phyloP scores from a whole-genome alignment of 2,113 vertebrate species.

The Pollachius pollachius region DNA sequence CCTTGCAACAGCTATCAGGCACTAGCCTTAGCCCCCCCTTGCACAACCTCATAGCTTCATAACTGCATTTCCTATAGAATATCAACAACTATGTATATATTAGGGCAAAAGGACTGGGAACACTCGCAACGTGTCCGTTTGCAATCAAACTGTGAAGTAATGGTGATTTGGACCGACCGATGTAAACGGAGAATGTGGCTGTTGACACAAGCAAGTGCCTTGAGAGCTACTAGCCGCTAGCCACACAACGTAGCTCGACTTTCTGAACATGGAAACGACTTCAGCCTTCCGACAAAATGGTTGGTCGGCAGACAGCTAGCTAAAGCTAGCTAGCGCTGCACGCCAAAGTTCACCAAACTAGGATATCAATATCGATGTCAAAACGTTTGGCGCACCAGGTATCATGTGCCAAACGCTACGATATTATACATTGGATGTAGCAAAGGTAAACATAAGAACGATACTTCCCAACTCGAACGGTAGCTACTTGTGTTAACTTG shows the following conservation, averaged over 20 bases:
- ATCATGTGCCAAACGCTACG: neutral
- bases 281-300: slow-evolving; percentile 66
- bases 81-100: no score
- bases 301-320: slow-evolving; percentile 56
- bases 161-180: no score
- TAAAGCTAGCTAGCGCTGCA: slow-evolving; percentile 35
- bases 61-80: no score
- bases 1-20: no score
- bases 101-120: no score
- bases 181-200: neutral
- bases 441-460: neutral
- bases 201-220: neutral
- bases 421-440: neutral
- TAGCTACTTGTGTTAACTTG: slow-evolving; percentile 48
- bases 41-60: no score
- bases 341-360: slow-evolving; percentile 39
- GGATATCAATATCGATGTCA: neutral
- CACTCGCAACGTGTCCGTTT: no score
- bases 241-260: slow-evolving; percentile 22
- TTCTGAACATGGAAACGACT: slow-evolving; percentile 56
- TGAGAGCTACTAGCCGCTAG: slow-evolving; percentile 27
- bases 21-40: no score
- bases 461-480: slow-evolving; percentile 32
- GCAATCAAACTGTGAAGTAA: no score
- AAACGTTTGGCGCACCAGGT: neutral